These are phyloP conservation scores for Penaeus chinensis DNA, from an alignment of 1,140 invertebrate species.

Conservation along the genomic window DNA sequence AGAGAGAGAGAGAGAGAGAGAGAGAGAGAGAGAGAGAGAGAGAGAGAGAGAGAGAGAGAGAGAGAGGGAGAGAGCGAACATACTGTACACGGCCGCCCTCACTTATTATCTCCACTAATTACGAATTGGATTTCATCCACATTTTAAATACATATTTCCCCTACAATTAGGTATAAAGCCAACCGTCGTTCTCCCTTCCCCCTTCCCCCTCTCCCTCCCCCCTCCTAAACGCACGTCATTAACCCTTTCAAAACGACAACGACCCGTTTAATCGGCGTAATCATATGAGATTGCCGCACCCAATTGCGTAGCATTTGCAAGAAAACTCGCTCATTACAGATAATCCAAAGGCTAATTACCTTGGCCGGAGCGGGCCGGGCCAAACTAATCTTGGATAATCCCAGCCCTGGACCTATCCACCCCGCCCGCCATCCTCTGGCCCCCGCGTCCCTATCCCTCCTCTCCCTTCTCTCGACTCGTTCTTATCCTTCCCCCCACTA, in stretches of 20 bases:
- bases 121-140: too few relatives aligned
- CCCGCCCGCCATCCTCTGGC: neutral
- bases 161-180: too few relatives aligned
- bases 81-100: neutral
- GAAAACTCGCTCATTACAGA: conserved; percentile 54
- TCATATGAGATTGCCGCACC: conserved; percentile 47
- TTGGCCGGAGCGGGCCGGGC: neutral
- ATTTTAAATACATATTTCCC: too few relatives aligned
- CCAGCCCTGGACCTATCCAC: conserved; percentile 23
- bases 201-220: neutral
- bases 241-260: conserved; percentile 37
- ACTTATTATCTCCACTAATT: neutral
- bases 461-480: neutral
- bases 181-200: too few relatives aligned
- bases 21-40: neutral
- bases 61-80: too few relatives aligned
- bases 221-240: conserved; percentile 9
- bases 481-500: neutral
- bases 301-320: conserved; percentile 50
- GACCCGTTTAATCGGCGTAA: conserved; percentile 45
- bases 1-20: neutral
- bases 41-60: neutral
- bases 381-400: conserved; percentile 30
- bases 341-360: conserved; percentile 48
- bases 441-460: neutral